A percentile compares a stretch with the other conserved stretches of the same genome.
Evolutionary conservation across 2,888 invertebrate species (phyloP).

Genomic region (Vesta saturnalis): DNA sequence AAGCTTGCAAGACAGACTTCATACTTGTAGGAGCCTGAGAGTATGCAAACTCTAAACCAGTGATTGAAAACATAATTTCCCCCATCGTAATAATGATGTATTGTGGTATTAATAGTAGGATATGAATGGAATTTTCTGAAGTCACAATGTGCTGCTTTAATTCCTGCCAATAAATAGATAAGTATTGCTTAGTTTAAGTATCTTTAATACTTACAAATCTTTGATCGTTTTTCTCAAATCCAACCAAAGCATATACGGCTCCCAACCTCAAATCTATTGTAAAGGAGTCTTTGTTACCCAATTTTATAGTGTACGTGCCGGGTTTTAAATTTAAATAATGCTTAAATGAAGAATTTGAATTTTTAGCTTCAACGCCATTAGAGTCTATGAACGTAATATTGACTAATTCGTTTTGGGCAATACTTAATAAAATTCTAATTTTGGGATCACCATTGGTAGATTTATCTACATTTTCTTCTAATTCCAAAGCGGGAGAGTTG

Average conservation of each 20-base stretch:
- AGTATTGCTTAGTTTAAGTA: neutral
- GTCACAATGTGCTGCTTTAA: no score
- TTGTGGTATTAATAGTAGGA: no score
- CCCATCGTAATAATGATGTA: constrained; percentile 89
- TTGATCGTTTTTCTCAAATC: constrained; percentile 59
- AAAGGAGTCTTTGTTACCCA: neutral
- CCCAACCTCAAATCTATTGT: no score
- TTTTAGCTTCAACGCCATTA: neutral
- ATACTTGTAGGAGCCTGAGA: constrained; percentile 92
- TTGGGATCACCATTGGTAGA: no score
- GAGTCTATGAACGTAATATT: neutral
- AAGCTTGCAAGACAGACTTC: no score
- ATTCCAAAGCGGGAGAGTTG: no score
- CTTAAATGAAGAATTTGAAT: neutral
- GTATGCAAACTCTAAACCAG: constrained; percentile 95
- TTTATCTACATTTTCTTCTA: no score
- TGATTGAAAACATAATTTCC: constrained; percentile 96
- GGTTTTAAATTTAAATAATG: neutral
- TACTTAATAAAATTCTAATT: no score
- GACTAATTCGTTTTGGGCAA: no score
- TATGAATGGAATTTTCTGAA: no score
- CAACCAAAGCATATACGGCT: constrained; percentile 71
- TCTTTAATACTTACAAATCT: constrained; percentile 56
- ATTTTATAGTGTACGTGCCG: constrained; percentile 30
- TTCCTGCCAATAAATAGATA: constrained; percentile 18